Evolutionary conservation across 2,797 vertebrate species (phyloP).

Genomic region (Tadarida brasiliensis): DNA sequence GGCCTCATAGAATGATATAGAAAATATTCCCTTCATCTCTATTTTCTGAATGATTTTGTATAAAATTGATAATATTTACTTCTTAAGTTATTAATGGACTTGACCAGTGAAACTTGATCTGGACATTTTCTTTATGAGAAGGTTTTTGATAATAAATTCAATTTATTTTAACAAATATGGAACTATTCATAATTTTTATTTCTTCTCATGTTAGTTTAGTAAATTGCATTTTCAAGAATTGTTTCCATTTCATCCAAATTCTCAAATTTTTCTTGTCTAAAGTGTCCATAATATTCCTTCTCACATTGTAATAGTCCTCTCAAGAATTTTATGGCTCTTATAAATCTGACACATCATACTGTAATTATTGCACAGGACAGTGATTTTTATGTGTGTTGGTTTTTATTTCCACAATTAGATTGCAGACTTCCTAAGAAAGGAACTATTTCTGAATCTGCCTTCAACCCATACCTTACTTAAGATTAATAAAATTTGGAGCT

Average conservation of each 20-base stretch:
- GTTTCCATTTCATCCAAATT: neutral
- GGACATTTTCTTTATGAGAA: neutral
- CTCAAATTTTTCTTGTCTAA: neutral
- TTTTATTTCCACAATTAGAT: neutral
- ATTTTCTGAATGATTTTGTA: neutral
- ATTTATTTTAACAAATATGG: neutral
- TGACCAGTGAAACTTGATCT: neutral
- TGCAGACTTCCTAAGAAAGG: neutral
- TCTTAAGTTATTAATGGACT: neutral
- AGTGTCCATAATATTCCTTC: neutral
- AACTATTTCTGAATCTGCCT: neutral
- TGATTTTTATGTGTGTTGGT: neutral
- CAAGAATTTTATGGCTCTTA: neutral
- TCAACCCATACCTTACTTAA: neutral
- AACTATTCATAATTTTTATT: neutral
- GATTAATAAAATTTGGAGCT: neutral
- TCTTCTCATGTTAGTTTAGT: neutral
- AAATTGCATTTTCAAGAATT: neutral
- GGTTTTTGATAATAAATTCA: neutral
- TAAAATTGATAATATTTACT: slow-evolving; percentile 10
- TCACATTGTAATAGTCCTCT: neutral
- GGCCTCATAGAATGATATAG: neutral
- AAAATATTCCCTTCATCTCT: neutral
- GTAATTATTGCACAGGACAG: neutral
- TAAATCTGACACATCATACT: neutral